Percentiles rank a stretch among this genome's conserved stretches.
Evolutionary conservation across 2,797 vertebrate genomes (phyloP).

Genomic region (Sphaeramia orbicularis): DNA sequence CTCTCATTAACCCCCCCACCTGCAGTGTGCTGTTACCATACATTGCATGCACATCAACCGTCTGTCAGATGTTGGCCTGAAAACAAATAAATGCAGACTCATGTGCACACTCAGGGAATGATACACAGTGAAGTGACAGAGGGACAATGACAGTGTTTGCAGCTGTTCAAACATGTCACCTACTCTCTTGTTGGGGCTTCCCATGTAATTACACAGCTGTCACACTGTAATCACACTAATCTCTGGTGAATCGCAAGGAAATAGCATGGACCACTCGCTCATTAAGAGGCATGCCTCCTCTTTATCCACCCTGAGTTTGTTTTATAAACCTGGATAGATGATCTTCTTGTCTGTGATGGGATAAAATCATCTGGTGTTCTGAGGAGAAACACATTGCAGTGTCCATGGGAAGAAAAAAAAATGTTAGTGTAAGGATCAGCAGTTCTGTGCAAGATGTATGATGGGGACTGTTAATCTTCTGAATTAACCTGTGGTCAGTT

Average conservation of each 20-base stretch:
- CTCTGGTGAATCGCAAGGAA: constrained; percentile 69
- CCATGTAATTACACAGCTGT: constrained; percentile 79
- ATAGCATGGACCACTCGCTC: constrained; percentile 58
- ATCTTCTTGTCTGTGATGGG: constrained; percentile 51
- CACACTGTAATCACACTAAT: constrained; percentile 76
- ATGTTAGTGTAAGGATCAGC: constrained; percentile 38
- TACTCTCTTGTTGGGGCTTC: constrained; percentile 62
- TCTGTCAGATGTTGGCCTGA: constrained; percentile 11
- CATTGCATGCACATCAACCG: constrained; percentile 1
- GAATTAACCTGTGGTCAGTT: constrained; percentile 61
- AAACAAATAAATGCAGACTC: constrained; percentile 35
- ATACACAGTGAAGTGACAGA: constrained; percentile 38
- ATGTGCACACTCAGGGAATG: constrained; percentile 16
- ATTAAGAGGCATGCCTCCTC: constrained; percentile 59
- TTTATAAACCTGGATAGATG: constrained; percentile 56
- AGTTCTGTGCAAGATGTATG: constrained; percentile 11
- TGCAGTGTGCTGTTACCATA: too few relatives aligned
- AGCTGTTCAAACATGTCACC: constrained; percentile 75
- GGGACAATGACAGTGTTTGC: constrained; percentile 60
- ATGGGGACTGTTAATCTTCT: constrained; percentile 33
- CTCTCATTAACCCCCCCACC: background rate
- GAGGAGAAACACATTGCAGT: constrained; percentile 21
- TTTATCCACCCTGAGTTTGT: constrained; percentile 53
- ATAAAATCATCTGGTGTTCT: constrained; percentile 13
- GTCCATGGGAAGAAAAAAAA: background rate